Base-by-base conservation (phyloP, 2,797 vertebrate genomes). In the Crypturellus tataupa region DNA sequence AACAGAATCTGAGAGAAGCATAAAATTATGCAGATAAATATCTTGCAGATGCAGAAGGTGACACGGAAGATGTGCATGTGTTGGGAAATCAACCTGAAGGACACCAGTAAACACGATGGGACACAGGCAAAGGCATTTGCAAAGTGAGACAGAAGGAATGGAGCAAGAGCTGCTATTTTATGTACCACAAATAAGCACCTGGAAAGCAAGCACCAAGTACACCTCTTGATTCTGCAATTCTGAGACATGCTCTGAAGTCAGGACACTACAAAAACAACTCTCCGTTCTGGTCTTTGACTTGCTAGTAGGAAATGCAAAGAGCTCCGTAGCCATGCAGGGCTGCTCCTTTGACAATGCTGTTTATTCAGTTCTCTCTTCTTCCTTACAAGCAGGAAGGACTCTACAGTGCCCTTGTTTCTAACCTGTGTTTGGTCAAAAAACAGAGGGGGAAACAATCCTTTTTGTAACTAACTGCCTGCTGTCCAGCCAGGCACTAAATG, bases 401-500 rank as follows among this genome's bases (percentile, higher is more conserved):
- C 77, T 84, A 56, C 80, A 85, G n/a, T 37, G 91, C 71, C 71
- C 85, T 75, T 69, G 40, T 15, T 77, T 80, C 78, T 93, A 92
- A 93, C 60, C 75, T 91, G 0, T 15, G 64, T 42, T 86, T 91
- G 87, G 80, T 80, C 47, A 87, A 88, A 86, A 93, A 84, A 40
- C 76, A 77, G 24, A 29, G 64, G 62, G 58, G 84, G 87, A 94
- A 94, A 94, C 94, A 93, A 94, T 94, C 64, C 68, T 92, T 64
- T 94, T 91, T 91, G 87, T 89, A 89, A 80, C 87, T 85, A 82
- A 94, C 44, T 51, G 93, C 91, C 83, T 80, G 93, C 93, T 94
- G 93, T 94, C 95, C 75, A 96, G 94, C 87, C 87, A 96, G 94
- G 89, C 65, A 21, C 95, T 95, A 96, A 96, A 95, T 94, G 85